Percentiles rank a stretch among this genome's conserved stretches.
phyloP scores from a whole-genome alignment of 2,113 vertebrate species.

The Ellobius talpinus region DNA sequence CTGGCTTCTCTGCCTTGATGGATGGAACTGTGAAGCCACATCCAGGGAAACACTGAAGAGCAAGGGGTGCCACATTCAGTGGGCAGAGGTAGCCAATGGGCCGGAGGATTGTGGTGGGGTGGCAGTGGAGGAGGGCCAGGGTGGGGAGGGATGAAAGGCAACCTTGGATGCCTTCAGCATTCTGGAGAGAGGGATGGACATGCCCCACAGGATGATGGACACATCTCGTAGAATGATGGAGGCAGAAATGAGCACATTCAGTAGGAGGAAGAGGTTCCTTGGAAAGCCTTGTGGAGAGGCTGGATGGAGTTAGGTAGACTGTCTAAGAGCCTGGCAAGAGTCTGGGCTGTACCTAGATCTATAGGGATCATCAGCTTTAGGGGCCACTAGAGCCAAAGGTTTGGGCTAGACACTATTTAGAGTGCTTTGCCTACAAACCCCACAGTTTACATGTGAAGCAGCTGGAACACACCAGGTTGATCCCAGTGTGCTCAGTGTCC shows the following conservation, averaged over 20 bases:
- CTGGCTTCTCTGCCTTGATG: background rate
- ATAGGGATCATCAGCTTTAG: background rate
- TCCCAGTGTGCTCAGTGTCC: background rate
- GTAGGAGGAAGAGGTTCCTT: background rate
- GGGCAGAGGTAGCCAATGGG: background rate
- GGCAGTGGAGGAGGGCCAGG: background rate
- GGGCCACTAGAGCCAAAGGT: background rate
- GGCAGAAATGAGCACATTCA: background rate
- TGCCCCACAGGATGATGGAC: background rate
- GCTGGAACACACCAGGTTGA: background rate
- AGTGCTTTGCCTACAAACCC: background rate
- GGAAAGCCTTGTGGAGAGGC: background rate
- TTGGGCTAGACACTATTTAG: background rate
- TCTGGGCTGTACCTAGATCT: background rate
- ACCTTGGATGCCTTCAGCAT: background rate
- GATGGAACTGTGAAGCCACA: background rate
- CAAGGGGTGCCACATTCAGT: background rate
- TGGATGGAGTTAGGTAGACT: background rate
- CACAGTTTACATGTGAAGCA: accelerated
- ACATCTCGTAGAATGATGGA: background rate
- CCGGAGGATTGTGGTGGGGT: too few relatives aligned
- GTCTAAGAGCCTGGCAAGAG: background rate
- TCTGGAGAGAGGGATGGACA: background rate
- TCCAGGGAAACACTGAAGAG: background rate
- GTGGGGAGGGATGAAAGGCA: background rate